Conservation (phyloP, 1,140 invertebrate species). For the Drosophila tristis region DNA sequence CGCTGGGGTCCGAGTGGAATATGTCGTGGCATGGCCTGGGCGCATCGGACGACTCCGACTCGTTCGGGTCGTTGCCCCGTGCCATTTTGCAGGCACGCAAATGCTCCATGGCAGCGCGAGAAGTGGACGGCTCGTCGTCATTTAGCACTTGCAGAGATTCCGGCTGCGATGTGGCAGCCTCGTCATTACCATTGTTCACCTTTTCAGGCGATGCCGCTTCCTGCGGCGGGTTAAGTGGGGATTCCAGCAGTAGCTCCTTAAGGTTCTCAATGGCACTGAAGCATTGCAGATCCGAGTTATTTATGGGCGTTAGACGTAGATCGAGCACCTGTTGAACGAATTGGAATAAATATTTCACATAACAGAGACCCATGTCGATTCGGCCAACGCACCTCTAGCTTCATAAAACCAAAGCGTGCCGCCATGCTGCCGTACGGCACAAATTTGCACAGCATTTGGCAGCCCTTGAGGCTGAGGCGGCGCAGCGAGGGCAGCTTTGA, state of each 20-base stretch:
- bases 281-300: conserved; percentile 88
- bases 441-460: conserved; percentile 88
- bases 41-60: conserved; percentile 7
- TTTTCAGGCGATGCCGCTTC: conserved; percentile 21
- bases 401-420: conserved; percentile 89
- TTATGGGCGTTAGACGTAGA: conserved; percentile 87
- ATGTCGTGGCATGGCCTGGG: conserved; percentile 21
- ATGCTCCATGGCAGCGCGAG: conserved; percentile 58
- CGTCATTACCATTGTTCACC: conserved; percentile 39
- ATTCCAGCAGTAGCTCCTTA: conserved; percentile 87
- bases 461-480: conserved; percentile 87
- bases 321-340: conserved; percentile 85
- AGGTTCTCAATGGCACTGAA: conserved; percentile 87
- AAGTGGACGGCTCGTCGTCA: conserved; percentile 73
- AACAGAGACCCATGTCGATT: not conserved
- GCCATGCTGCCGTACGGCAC: conserved; percentile 90
- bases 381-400: conserved; percentile 85
- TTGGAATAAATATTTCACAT: not conserved
- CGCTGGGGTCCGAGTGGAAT: conserved; percentile 55
- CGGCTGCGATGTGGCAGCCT: conserved; percentile 15
- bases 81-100: conserved; percentile 52
- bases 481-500: conserved; percentile 88
- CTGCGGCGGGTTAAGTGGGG: conserved; percentile 70
- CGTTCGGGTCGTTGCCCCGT: conserved; percentile 25
- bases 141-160: conserved; percentile 52